These are phyloP conservation scores for Argyrosomus regius DNA, from an alignment of 2,797 vertebrate genomes.

Conservation along the genomic window DNA sequence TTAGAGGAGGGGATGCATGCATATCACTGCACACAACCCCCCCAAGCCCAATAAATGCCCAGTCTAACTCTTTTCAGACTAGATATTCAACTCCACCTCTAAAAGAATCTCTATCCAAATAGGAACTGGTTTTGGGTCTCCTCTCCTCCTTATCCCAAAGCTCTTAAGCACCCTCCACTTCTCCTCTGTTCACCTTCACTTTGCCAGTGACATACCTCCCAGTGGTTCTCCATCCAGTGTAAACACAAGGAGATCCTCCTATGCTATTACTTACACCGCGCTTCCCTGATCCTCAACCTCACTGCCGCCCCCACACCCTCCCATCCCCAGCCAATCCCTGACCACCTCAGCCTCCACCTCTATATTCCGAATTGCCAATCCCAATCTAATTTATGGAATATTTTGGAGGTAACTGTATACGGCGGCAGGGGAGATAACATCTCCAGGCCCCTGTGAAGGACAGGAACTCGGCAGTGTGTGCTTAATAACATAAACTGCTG, in stretches of 20 bases:
- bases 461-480: conserved; percentile 97
- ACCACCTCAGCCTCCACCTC: conserved; percentile 79
- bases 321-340: conserved; percentile 71
- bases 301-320: conserved; percentile 44
- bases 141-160: conserved; percentile 77
- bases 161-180: conserved; percentile 75
- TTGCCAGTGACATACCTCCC: conserved; percentile 82
- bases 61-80: conserved; percentile 69
- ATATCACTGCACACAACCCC: conserved; percentile 63
- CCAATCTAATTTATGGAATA: conserved; percentile 96
- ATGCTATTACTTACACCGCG: conserved; percentile 72
- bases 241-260: conserved; percentile 83
- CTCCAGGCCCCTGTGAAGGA: conserved; percentile 95
- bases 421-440: conserved; percentile 94
- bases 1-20: conserved; percentile 76
- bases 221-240: conserved; percentile 77
- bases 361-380: conserved; percentile 86
- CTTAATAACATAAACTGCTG: conserved; percentile 98
- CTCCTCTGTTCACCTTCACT: conserved; percentile 72
- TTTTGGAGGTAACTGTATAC: conserved; percentile 97
- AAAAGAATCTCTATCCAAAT: conserved; percentile 81
- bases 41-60: conserved; percentile 67
- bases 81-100: conserved; percentile 70
- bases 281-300: conserved; percentile 60
- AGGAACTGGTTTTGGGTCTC: conserved; percentile 78